Conservation (phyloP, 2,113 vertebrate genomes). For the Hypocryptadius cinnamomeus region DNA sequence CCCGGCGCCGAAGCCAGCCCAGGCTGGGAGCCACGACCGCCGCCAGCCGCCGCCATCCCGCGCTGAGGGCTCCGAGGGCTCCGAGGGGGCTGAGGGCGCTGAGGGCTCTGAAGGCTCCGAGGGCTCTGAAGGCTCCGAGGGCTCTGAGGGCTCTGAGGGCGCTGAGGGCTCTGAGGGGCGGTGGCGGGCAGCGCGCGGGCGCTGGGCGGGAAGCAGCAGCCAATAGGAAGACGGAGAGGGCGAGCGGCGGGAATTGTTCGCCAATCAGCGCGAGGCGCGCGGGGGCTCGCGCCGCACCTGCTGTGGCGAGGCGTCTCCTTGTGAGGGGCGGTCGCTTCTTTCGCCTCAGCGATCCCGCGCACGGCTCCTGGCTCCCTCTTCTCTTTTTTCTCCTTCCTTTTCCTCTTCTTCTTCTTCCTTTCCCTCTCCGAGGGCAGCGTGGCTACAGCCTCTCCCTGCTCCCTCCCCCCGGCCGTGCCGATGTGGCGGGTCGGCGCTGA, state of each 20-base stretch:
- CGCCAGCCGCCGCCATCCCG: background rate
- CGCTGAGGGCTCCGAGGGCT: too few relatives aligned
- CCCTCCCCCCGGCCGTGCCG: rapidly evolving
- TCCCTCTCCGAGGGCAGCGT: rapidly evolving
- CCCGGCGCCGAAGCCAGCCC: too few relatives aligned
- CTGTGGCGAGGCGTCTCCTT: rapidly evolving
- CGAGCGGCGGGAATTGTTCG: rapidly evolving
- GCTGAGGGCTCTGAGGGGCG: background rate
- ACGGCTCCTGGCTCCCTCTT: rapidly evolving
- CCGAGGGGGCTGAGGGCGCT: too few relatives aligned
- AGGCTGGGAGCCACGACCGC: rapidly evolving
- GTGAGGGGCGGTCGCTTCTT: rapidly evolving
- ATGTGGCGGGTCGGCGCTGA: rapidly evolving
- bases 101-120: background rate
- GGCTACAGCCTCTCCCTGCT: too few relatives aligned
- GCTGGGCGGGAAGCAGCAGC: background rate
- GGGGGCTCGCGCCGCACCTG: rapidly evolving
- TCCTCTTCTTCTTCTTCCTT: background rate
- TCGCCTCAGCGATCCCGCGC: rapidly evolving
- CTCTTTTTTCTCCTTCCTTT: background rate
- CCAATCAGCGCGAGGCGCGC: background rate
- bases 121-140: too few relatives aligned
- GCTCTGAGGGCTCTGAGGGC: too few relatives aligned
- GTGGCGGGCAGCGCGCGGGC: background rate
- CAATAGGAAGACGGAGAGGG: background rate